Percentiles rank a stretch among this genome's conserved stretches.
These are phyloP conservation scores for Spinus pinus DNA, from an alignment of 2,797 vertebrate genomes.

Conservation along the genomic window DNA sequence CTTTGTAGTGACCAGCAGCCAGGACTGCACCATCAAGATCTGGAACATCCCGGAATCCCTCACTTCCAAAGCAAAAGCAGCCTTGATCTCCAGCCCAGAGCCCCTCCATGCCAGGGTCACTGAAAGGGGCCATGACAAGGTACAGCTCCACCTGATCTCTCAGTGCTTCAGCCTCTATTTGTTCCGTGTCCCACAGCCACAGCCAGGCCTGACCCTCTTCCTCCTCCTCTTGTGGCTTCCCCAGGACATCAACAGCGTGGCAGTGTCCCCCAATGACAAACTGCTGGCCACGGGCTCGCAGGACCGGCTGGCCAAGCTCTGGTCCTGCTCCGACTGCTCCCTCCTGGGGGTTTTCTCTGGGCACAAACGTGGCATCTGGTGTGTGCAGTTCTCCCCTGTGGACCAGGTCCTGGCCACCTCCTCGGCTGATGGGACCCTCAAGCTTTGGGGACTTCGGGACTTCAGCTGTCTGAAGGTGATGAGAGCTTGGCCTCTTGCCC, in stretches of 20 bases:
- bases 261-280: constrained; percentile 92
- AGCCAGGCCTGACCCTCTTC: neutral
- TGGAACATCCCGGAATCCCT: constrained; percentile 85
- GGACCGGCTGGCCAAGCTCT: constrained; percentile 92
- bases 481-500: neutral
- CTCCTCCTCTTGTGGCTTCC: neutral
- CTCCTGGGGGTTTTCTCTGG: constrained; percentile 88
- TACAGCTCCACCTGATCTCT: neutral
- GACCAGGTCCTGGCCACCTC: constrained; percentile 92
- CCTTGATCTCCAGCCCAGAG: neutral
- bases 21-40: constrained; percentile 93
- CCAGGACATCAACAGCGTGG: constrained; percentile 93
- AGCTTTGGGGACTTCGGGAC: constrained; percentile 91
- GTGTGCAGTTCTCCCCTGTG: constrained; percentile 91
- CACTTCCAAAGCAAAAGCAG: constrained; percentile 25
- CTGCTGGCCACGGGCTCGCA: constrained; percentile 93
- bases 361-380: constrained; percentile 92
- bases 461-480: constrained; percentile 94
- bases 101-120: constrained; percentile 79
- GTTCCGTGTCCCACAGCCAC: neutral
- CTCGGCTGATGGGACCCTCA: constrained; percentile 89
- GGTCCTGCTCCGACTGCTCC: constrained; percentile 79
- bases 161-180: fast-evolving
- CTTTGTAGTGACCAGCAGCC: constrained; percentile 92
- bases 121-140: constrained; percentile 89